These are phyloP conservation scores for Drosophila monieri DNA, from an alignment of 2,888 invertebrate species.

Conservation along the genomic window DNA sequence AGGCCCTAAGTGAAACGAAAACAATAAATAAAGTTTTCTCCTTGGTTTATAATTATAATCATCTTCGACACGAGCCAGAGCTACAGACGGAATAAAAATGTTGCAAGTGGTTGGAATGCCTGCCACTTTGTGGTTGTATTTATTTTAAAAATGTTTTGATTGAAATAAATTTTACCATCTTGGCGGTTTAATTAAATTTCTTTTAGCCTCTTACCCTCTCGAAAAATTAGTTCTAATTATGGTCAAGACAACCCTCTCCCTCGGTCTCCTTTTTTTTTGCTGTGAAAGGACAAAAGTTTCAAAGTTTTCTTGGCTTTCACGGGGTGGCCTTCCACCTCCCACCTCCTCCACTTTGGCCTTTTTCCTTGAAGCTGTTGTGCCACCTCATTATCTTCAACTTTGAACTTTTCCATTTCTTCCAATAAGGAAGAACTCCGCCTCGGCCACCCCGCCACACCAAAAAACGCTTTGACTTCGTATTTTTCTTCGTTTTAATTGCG, in stretches of 20 bases:
- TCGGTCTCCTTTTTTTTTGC: background rate
- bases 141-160: background rate
- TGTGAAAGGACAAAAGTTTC: slow-evolving; percentile 33
- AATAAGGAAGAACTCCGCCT: slow-evolving; percentile 29
- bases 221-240: slow-evolving; percentile 32
- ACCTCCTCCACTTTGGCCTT: background rate
- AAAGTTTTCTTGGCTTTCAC: slow-evolving; percentile 35
- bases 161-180: background rate
- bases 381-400: slow-evolving; percentile 53
- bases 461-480: slow-evolving; percentile 3
- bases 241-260: slow-evolving; percentile 25
- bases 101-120: slow-evolving; percentile 20
- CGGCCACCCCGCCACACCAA: background rate
- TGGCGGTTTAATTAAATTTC: slow-evolving; percentile 2
- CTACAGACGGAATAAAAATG: slow-evolving; percentile 13
- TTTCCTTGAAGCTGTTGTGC: slow-evolving; percentile 13
- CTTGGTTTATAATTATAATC: slow-evolving; percentile 45
- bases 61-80: background rate
- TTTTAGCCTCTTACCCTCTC: background rate
- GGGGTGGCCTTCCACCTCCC: background rate
- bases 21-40: slow-evolving; percentile 43
- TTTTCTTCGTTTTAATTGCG: slow-evolving; percentile 65
- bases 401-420: slow-evolving; percentile 30
- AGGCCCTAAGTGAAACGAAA: slow-evolving; percentile 30
- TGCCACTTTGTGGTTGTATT: background rate